Percentiles rank a stretch among this genome's conserved stretches.
Evolutionary conservation across 2,113 vertebrate species (phyloP).

Genomic region (Hydrolagus affinis): DNA sequence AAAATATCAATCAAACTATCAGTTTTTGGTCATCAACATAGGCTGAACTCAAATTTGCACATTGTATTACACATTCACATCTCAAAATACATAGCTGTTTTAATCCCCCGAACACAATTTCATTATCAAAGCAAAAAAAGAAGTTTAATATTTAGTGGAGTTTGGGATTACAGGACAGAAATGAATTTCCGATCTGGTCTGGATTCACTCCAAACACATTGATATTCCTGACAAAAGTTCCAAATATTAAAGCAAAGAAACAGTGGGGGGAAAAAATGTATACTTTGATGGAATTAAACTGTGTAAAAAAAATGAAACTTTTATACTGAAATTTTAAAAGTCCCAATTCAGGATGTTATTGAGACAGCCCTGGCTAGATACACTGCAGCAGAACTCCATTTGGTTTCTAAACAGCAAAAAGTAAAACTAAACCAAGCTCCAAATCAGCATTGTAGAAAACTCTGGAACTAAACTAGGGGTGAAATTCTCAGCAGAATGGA

Average conservation of each 20-base stretch:
- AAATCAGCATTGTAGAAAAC: neutral
- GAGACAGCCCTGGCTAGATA: neutral
- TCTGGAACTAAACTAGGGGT: neutral
- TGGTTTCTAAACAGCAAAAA: neutral
- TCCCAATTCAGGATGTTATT: neutral
- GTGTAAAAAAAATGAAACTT: slow-evolving; percentile 11
- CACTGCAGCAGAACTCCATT: neutral
- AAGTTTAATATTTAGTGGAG: neutral
- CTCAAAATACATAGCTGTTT: neutral
- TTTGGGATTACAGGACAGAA: neutral
- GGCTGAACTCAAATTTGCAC: neutral
- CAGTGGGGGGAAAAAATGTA: neutral
- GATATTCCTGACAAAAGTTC: neutral
- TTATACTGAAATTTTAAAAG: neutral
- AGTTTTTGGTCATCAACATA: neutral
- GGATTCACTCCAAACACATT: neutral
- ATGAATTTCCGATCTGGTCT: neutral
- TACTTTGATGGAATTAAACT: slow-evolving; percentile 2
- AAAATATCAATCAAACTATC: neutral
- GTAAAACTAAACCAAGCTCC: neutral
- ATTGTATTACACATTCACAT: neutral
- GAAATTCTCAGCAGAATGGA: neutral
- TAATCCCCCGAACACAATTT: neutral
- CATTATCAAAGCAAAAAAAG: neutral
- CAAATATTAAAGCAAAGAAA: neutral